Percentiles rank a stretch among this genome's conserved stretches.
Evolutionary conservation across 2,888 invertebrate species (phyloP).

Genomic region (Dynastes grantii): DNA sequence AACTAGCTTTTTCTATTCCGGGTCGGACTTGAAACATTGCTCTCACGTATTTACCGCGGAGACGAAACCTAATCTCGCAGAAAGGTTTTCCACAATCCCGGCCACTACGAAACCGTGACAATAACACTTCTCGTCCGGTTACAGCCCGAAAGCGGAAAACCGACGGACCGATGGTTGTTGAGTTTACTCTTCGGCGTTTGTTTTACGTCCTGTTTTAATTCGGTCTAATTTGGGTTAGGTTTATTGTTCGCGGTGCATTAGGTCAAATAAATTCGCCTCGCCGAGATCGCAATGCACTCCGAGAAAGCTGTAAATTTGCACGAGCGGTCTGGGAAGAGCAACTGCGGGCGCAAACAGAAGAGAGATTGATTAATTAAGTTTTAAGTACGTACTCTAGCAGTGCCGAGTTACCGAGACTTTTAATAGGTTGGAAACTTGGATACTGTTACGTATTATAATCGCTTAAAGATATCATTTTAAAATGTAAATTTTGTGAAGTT

Average conservation of each 20-base stretch:
- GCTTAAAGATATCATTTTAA: no score
- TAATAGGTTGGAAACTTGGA: not conserved
- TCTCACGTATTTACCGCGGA: constrained; percentile 26
- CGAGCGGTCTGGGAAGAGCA: constrained; percentile 4
- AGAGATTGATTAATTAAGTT: constrained; percentile 33
- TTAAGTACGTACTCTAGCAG: constrained; percentile 8
- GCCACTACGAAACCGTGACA: constrained; percentile 15
- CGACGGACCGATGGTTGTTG: constrained; percentile 3
- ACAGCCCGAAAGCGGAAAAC: constrained; percentile 5
- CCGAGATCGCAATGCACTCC: constrained; percentile 14
- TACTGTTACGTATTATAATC: no score
- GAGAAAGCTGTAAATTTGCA: constrained; percentile 9
- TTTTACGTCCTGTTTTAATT: constrained; percentile 6
- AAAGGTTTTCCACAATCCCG: constrained; percentile 16
- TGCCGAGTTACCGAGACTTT: not conserved
- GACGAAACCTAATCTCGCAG: constrained; percentile 31
- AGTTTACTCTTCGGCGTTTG: constrained; percentile 1
- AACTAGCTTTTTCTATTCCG: constrained; percentile 21
- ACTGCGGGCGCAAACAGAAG: constrained; percentile 6
- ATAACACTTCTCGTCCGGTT: constrained; percentile 23
- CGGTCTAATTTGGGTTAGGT: constrained; percentile 31
- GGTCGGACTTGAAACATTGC: not conserved
- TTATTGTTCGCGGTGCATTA: constrained; percentile 31
- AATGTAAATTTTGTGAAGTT: no score
- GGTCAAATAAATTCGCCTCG: constrained; percentile 9